Evolutionary conservation across 1,140 invertebrate species (phyloP).

Genomic region (Procambarus clarkii): DNA sequence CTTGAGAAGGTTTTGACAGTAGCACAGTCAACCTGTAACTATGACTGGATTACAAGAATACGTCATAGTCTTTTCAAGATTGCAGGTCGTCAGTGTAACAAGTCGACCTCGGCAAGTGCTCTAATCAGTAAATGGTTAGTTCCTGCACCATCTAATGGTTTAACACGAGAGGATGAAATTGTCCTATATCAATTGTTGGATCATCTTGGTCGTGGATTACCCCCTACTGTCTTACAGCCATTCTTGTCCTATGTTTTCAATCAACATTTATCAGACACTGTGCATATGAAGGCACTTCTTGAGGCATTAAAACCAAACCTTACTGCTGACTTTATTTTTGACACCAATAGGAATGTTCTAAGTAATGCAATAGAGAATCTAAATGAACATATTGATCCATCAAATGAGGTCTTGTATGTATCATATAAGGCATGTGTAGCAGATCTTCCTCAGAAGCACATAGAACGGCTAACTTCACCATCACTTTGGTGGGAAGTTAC

Average conservation of each 20-base stretch:
- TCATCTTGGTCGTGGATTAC: slow-evolving; percentile 70
- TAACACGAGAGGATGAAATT: slow-evolving; percentile 68
- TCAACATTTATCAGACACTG: slow-evolving; percentile 41
- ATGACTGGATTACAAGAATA: slow-evolving; percentile 74
- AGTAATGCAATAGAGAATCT: slow-evolving; percentile 77
- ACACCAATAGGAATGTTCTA: slow-evolving; percentile 78
- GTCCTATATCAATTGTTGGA: slow-evolving; percentile 64
- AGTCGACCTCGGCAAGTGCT: slow-evolving; percentile 80
- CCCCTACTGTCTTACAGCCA: slow-evolving; percentile 62
- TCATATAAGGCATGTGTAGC: slow-evolving; percentile 78
- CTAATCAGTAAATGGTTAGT: slow-evolving; percentile 63
- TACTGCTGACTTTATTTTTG: slow-evolving; percentile 77
- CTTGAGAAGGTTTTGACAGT: slow-evolving; percentile 78
- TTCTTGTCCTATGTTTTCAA: slow-evolving; percentile 69
- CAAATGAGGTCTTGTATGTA: slow-evolving; percentile 78
- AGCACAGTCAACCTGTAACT: slow-evolving; percentile 74
- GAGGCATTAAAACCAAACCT: slow-evolving; percentile 74
- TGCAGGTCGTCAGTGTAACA: slow-evolving; percentile 80
- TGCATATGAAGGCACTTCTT: slow-evolving; percentile 62
- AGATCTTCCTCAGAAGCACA: slow-evolving; percentile 78
- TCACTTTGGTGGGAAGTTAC: slow-evolving; percentile 81
- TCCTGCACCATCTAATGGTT: slow-evolving; percentile 45
- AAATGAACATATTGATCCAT: slow-evolving; percentile 76
- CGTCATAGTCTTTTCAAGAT: slow-evolving; percentile 79
- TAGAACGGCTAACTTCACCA: slow-evolving; percentile 81